Base-by-base conservation (phyloP, 2,797 vertebrate genomes). In the Podarcis lilfordi region DNA sequence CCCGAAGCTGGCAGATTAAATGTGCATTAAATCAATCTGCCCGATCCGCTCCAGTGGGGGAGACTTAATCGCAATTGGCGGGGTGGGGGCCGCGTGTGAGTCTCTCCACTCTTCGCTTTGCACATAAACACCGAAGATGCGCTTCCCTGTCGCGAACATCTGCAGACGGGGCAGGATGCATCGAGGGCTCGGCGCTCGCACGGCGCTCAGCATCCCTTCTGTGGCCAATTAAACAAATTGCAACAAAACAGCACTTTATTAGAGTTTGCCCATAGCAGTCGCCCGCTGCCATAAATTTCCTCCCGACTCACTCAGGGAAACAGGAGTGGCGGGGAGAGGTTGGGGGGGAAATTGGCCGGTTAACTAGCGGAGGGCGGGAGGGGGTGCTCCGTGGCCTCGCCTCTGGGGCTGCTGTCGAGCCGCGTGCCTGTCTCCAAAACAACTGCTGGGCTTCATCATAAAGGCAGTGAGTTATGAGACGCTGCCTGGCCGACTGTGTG, bases 201-300 rank as follows among this genome's bases (percentile, higher is more conserved):
- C 89, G 45, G 90, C 86, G 94, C 95, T 85, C 94, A 94, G 95
- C 95, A 89, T 97, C 96, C 98, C 98, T 97, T 98, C 97, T 97
- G 98, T 98, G 98, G 97, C 97, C 98, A 98, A 98, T 98, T 98
- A 98, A 98, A 97, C 98, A 97, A 97, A 98, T 98, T 98, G 98
- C 97, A 96, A 96, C 96, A 98, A 98, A 98, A 97, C 96, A 98
- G 96, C 97, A 97, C 98, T 99, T 98, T 98, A 98, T 98, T 98
- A 98, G 98, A 97, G 97, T 98, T 98, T 98, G 97, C 97, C 97
- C 97, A 96, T 95, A 97, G 97, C 97, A 96, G 94, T 96, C 80
- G 91, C 96, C 93, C 93, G 91, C 94, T 90, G 97, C 97, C 94
- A 98, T 98, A 98, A 98, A 98, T 98, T 98, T 97, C 97, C 97